These are phyloP conservation scores for Leucoraja ocellata DNA, from an alignment of 2,797 vertebrate species.

Conservation along the genomic window DNA sequence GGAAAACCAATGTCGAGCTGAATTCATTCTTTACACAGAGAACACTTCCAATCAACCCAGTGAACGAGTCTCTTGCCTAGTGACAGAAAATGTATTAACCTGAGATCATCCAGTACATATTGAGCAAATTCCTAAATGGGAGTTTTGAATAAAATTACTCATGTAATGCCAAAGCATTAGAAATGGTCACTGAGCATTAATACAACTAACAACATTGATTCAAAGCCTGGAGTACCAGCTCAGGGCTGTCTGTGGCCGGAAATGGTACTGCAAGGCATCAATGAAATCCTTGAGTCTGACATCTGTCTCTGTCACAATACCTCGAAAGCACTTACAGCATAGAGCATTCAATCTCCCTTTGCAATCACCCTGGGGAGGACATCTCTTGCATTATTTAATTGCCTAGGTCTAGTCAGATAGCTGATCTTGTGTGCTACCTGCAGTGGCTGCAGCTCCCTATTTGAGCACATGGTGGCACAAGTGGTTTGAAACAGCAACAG, in stretches of 20 bases:
- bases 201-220: not conserved
- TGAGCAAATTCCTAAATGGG: not conserved
- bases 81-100: not conserved
- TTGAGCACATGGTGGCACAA: constrained; percentile 11
- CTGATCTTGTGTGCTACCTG: not conserved
- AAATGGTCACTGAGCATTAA: not conserved
- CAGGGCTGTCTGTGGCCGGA: not conserved
- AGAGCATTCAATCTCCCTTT: not conserved
- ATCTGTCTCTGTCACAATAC: not conserved
- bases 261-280: not conserved
- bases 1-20: not conserved
- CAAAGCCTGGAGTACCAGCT: not conserved
- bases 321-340: not conserved
- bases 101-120: not conserved
- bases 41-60: not conserved
- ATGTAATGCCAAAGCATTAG: not conserved
- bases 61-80: not conserved
- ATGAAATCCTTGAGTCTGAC: not conserved
- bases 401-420: not conserved
- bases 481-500: not conserved
- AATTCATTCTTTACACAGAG: not conserved
- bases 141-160: not conserved
- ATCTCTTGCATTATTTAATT: not conserved
- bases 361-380: not conserved
- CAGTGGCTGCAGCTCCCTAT: not conserved